These are phyloP conservation scores for Iphiclides podalirius DNA, from an alignment of 2,888 invertebrate species.

Conservation along the genomic window DNA sequence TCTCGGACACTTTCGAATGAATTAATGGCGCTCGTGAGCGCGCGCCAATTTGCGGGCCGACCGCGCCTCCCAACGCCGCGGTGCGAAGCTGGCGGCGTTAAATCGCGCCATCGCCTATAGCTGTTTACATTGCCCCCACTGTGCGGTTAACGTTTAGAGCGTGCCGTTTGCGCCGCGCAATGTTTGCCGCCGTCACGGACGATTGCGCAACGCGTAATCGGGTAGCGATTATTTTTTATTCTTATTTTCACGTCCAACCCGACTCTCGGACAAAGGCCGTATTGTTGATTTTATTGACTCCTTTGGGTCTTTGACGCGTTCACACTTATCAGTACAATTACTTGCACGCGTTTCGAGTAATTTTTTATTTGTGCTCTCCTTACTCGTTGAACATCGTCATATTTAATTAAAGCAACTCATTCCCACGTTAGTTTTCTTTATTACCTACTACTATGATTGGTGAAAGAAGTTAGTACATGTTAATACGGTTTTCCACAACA, in stretches of 20 bases:
- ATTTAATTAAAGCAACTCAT: no score
- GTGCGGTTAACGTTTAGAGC: not conserved
- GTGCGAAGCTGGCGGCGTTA: not conserved
- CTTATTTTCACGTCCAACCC: not conserved
- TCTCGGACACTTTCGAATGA: conserved; percentile 10
- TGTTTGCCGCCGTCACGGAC: not conserved
- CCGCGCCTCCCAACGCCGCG: not conserved
- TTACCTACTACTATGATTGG: no score
- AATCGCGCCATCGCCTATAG: not conserved
- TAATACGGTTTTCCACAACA: no score
- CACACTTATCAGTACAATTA: no score
- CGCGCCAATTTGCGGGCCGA: conserved; percentile 5
- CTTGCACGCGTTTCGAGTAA: no score
- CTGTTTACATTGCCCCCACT: not conserved
- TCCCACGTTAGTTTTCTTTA: no score
- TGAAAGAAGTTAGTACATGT: no score
- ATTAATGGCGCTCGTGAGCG: conserved; percentile 3
- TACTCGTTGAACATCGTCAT: no score
- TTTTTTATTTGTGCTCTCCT: no score
- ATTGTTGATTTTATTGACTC: not conserved
- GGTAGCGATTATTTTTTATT: not conserved
- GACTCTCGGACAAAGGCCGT: not conserved
- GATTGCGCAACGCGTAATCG: not conserved
- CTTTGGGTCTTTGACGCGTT: no score
- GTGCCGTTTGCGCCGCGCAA: conserved; percentile 5